Percentiles rank a stretch among this genome's conserved stretches.
phyloP scores from a whole-genome alignment of 2,888 invertebrate species.

The Galeopsomyia nigrocyanea region DNA sequence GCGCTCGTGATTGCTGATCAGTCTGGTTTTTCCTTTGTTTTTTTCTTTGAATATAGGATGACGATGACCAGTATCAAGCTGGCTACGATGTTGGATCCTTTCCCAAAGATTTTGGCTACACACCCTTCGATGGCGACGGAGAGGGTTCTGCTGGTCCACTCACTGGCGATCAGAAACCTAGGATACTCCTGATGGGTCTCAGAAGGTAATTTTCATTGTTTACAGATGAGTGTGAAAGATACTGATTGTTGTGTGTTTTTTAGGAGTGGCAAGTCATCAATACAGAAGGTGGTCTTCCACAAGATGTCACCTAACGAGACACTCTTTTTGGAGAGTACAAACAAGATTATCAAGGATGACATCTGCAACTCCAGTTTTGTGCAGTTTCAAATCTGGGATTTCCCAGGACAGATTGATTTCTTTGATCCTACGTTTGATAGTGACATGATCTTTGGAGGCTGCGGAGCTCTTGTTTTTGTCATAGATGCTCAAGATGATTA shows the following conservation, averaged over 20 bases:
- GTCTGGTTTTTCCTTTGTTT: too few species aligned
- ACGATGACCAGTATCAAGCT: constrained; percentile 69
- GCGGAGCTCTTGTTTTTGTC: constrained; percentile 98
- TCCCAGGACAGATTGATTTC: constrained; percentile 98
- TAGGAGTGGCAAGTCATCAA: constrained; percentile 98
- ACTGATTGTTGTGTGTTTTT: constrained; percentile 52
- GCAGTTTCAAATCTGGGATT: constrained; percentile 99
- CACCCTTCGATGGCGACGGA: constrained; percentile 86
- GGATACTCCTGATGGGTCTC: constrained; percentile 95
- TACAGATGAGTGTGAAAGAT: neutral
- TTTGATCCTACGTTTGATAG: constrained; percentile 97
- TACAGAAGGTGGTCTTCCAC: constrained; percentile 99
- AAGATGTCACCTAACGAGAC: constrained; percentile 99
- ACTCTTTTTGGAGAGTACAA: constrained; percentile 96
- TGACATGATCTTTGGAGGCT: constrained; percentile 96
- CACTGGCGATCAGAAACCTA: constrained; percentile 86
- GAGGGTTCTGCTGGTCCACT: constrained; percentile 73
- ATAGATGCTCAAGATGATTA: constrained; percentile 99
- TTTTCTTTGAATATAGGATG: constrained; percentile 58
- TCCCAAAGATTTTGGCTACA: constrained; percentile 94
- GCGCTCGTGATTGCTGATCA: too few species aligned
- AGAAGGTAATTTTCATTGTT: constrained; percentile 76
- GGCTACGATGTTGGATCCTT: constrained; percentile 78
- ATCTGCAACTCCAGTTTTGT: constrained; percentile 98
- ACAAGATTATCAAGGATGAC: constrained; percentile 98